Base-by-base conservation (phyloP, 1,140 invertebrate genomes). In the Mercenaria mercenaria region DNA sequence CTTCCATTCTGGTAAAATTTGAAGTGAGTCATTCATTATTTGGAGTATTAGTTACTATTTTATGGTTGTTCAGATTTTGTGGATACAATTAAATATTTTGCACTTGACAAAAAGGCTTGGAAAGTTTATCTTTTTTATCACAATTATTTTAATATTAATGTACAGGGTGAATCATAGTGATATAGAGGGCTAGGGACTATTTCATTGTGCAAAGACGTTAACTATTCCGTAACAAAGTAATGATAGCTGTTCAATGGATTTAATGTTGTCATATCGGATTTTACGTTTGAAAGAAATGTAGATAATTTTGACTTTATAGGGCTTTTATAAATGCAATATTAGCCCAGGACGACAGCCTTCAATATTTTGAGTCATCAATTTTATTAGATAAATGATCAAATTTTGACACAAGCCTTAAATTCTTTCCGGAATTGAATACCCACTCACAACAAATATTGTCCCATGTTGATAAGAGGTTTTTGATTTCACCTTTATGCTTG, bases 191-290 rank as follows among this genome's bases (percentile, higher is more conserved):
- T 34, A 67, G 13, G 61, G 23, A 67, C 10, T 67, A 67, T 67
- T 72, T 72, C 32, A 72, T 15, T 72, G 67, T 72, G 29, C 3
- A 10, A 4, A 20, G 67, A 72, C 67, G 29, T 72, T 72, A 13
- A 39, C 34, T 72, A 72, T 72, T 72, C 34, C 18, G 32, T 72
- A 37, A 39, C 67, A 72, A 4, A 39, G 34, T 72, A 72, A 72
- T 72, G 34, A 72, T 41, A 37, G 34, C 41, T 10, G 47, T 23
- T 59, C 47, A 59, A 79, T 56, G 47, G 76, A 34, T 79, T 76
- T 79, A 15, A 79, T 79, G 47, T 79, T 79, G 43, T 77, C 74
- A 52, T 77, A 50, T 77, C 15, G 47, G 74, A 59, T 52, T 79
- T 79, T 52, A 79, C 26, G 37, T 34, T 79, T 23, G 20, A 59